These are phyloP conservation scores for Melanaphis sacchari DNA, from an alignment of 1,140 invertebrate genomes.

Conservation along the genomic window DNA sequence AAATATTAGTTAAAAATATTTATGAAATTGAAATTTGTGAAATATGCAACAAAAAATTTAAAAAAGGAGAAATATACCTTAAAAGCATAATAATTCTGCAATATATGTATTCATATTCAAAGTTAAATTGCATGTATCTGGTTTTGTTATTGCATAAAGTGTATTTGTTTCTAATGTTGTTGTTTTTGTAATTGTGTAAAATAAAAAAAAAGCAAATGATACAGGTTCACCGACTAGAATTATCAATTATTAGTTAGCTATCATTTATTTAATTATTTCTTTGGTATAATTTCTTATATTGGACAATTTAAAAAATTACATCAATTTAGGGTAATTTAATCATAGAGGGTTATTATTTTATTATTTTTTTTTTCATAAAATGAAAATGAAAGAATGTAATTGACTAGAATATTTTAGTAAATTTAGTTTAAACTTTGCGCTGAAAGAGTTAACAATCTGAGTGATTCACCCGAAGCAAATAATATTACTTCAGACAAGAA, in stretches of 20 bases:
- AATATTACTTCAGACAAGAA: constrained; percentile 52
- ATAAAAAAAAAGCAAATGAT: not conserved
- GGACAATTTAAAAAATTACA: not conserved
- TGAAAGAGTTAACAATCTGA: constrained; percentile 39
- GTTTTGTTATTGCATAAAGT: not conserved
- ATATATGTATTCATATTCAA: not conserved
- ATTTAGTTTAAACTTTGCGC: constrained; percentile 24
- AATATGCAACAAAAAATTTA: not conserved
- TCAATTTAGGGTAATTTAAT: not conserved
- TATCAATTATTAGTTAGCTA: not conserved
- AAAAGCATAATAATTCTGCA: not conserved
- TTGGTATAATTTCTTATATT: not conserved
- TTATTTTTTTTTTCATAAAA: not conserved
- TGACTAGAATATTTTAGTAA: not conserved
- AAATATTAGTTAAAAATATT: not conserved
- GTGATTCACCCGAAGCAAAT: constrained; percentile 49
- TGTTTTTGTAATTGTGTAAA: not conserved
- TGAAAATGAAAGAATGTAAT: not conserved
- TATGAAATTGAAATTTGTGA: not conserved
- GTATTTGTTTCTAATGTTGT: not conserved
- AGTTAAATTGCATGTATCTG: not conserved
- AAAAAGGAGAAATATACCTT: not conserved
- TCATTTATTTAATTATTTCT: not conserved
- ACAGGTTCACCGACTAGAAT: not conserved
- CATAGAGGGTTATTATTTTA: not conserved